Evolutionary conservation across 2,888 invertebrate species (phyloP).

Genomic region (Drosophila lacicola): DNA sequence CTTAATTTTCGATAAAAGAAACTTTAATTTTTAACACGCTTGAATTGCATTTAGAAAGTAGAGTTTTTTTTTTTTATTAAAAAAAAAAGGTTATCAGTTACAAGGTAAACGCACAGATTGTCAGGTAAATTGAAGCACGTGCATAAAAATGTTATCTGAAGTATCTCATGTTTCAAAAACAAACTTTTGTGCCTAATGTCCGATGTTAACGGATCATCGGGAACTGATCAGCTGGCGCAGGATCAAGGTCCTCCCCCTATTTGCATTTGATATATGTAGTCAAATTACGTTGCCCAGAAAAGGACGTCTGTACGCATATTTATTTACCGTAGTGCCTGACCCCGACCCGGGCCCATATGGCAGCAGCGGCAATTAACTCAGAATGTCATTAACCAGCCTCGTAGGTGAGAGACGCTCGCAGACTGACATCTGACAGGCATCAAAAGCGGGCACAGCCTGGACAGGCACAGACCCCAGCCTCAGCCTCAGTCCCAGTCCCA

Average conservation of each 20-base stretch:
- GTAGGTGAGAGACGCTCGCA: conserved; percentile 70
- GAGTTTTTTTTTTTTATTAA: neutral
- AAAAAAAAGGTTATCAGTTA: conserved; percentile 1
- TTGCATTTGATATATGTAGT: conserved; percentile 61
- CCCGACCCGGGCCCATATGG: conserved; percentile 67
- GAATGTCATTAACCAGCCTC: conserved; percentile 78
- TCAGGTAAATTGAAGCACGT: conserved; percentile 3
- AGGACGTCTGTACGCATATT: conserved; percentile 64
- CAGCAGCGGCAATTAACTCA: conserved; percentile 75
- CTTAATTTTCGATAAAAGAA: neutral
- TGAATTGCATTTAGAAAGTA: conserved; percentile 10
- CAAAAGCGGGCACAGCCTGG: conserved; percentile 50
- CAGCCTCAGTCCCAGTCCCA: conserved; percentile 7
- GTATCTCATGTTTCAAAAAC: conserved; percentile 37
- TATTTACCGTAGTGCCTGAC: conserved; percentile 61
- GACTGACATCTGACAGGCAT: conserved; percentile 81
- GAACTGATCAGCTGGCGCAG: conserved; percentile 45
- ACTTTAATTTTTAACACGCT: neutral
- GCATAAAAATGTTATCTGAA: conserved; percentile 5
- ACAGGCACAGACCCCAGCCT: conserved; percentile 27
- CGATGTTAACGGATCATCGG: conserved; percentile 57
- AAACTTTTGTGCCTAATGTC: conserved; percentile 26
- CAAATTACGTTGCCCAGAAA: conserved; percentile 79
- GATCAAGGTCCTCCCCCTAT: conserved; percentile 18
- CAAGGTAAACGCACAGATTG: conserved; percentile 2